Evolutionary conservation across 2,797 vertebrate species (phyloP), one percentile per base, ranked within the genome.

Genomic region (Chelmon rostratus): DNA sequence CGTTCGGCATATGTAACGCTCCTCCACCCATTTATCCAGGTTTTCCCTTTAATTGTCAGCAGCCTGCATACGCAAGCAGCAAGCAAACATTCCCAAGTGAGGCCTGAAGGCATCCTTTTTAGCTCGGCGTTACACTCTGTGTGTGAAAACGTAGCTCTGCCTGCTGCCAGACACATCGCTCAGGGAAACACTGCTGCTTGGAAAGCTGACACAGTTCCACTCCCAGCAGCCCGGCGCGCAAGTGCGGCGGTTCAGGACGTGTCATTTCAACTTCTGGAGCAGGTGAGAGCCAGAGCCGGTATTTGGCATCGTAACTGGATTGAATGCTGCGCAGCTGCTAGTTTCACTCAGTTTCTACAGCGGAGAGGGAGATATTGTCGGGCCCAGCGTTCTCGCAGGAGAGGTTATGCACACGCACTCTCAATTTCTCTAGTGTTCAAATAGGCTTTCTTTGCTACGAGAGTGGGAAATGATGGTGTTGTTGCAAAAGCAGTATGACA

Each of bases 21-120:
- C 18, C n/a, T 52, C 25, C 33, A 5, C 58, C 70, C 28, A 47
- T 81, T 68, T 63, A 58, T 78, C 76, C 37, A 5, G 1, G 6
- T 72, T 73, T 83, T 62, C 15, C 28, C 64, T 67, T 75, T 78
- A 68, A 77, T 83, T 65, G 40, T 67, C 68, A 78, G 50, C 50
- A 35, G 64, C n/a, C 61, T 74, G 69, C 56, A 71, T 44, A 59
- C 47, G 73, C 66, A 69, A 69, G 78, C 75, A 16, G 53, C 42
- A 46, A 59, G 61, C 62, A 83, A 71, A 67, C 44, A 73, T 59
- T 89, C 83, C 78, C 84, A 18, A 47, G 82, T 63, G 78, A 81
- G 53, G 72, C 85, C 82, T 23, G 63, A 44, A 76, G 76, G 82
- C 79, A 82, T 87, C 76, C 62, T 75, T 83, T 83, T 67, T 42